phyloP scores from a whole-genome alignment of 2,888 invertebrate species.

The Sphinx pinastri region DNA sequence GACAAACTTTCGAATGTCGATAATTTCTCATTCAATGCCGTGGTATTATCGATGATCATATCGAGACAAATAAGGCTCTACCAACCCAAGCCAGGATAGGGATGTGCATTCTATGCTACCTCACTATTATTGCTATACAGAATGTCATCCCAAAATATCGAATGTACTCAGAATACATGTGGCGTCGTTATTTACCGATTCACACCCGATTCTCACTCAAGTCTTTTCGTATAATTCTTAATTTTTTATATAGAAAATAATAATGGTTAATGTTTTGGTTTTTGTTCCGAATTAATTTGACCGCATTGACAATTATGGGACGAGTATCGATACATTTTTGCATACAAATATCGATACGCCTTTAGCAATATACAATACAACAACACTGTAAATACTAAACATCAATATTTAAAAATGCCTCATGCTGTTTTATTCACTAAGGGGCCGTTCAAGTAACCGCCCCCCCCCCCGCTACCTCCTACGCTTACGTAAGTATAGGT shows the following conservation, averaged over 20 bases:
- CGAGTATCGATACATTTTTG: background rate
- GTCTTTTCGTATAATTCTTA: conserved; percentile 38
- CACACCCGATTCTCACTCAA: conserved; percentile 53
- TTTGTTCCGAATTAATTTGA: conserved; percentile 5
- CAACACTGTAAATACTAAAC: background rate
- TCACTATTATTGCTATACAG: conserved; percentile 3
- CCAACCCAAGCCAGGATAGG: background rate
- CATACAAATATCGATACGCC: background rate
- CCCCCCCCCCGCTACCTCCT: no score
- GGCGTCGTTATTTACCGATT: conserved; percentile 36
- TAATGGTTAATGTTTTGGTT: conserved; percentile 16
- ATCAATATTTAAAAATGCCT: background rate
- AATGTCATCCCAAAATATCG: conserved; percentile 15
- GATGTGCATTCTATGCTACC: conserved; percentile 4
- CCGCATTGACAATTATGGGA: conserved; percentile 1
- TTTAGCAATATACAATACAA: background rate
- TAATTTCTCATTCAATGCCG: background rate
- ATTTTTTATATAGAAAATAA: conserved; percentile 8
- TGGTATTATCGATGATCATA: background rate
- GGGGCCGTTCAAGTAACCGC: no score
- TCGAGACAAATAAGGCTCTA: conserved; percentile 3
- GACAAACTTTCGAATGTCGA: background rate
- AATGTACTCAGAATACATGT: conserved; percentile 37
- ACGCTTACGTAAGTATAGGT: no score
- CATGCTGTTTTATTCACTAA: no score